Conservation (phyloP, 2,113 vertebrate species). For the Galbula dea region DNA sequence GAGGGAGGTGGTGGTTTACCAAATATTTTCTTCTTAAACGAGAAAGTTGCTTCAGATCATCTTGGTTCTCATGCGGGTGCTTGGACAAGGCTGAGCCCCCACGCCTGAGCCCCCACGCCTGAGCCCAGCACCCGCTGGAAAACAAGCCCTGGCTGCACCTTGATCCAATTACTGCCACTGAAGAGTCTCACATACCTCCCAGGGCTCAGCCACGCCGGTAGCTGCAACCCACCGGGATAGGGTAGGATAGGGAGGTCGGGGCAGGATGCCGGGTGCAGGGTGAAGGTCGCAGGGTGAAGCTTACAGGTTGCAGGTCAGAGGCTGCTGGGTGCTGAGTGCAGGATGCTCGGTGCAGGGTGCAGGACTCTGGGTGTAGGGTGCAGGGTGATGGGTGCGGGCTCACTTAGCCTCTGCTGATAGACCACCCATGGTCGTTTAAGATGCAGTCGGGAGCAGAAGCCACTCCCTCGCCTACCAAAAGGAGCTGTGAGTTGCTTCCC, state of each 20-base stretch:
- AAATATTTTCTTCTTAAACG: conserved; percentile 32
- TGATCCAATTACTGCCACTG: neutral
- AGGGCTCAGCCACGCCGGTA: neutral
- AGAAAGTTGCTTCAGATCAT: neutral
- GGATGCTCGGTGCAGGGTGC: neutral
- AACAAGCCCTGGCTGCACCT: neutral
- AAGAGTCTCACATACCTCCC: neutral
- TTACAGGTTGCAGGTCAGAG: fast-evolving
- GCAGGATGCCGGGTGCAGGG: fast-evolving
- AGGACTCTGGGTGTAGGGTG: too few species aligned
- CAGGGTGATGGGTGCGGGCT: neutral
- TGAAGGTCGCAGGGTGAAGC: neutral
- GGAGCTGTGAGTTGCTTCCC: neutral
- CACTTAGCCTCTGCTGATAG: neutral
- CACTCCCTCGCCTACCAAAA: fast-evolving
- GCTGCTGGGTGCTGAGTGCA: neutral
- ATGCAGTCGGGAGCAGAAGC: neutral
- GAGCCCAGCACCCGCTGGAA: neutral
- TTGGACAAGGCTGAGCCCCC: neutral
- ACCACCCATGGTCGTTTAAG: neutral
- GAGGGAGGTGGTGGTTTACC: conserved; percentile 30
- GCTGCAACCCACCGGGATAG: fast-evolving
- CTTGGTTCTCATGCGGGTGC: neutral
- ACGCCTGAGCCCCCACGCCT: neutral
- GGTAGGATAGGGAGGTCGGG: neutral